Base-by-base conservation (phyloP, 2,113 vertebrate species). In the Podocnemis expansa region DNA sequence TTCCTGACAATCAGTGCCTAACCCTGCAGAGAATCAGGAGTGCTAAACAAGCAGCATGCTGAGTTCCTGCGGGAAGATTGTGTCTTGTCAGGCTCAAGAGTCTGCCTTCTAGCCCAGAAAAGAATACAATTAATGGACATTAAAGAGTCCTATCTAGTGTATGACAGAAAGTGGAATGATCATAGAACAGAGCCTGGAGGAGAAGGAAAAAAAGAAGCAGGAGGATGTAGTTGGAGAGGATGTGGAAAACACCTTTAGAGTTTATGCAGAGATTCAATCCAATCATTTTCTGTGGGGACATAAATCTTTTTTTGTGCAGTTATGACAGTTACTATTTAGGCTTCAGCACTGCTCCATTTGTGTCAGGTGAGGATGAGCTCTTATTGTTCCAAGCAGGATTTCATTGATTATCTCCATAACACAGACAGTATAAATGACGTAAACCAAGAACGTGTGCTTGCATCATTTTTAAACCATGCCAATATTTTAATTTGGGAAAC, bases 11-110 rank as follows among this genome's bases (percentile, higher is more conserved):
- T 47, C n/a, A 88, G 47, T 2, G 29, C 34, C 56, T 4, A 9
- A 27, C 38, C 1, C 27, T 56, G 51, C 51, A 56, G 51, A 19
- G 51, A 11, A 73, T 22, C 22, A 8, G 8, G 10, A 73, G 67
- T 21, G 67, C n/a, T 73, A 41, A 73, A 38, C n/a, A 73, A 73
- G 67, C 2, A 2, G 22, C 0, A 0, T 0, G 0, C 0, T 0
- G 2, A 3, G 3, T 19, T 82, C n/a, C 52, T 90, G 52, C 5
- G 80, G 75, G 38, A 80, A 22, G 24, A 34, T 22, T 4, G 19
- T 11, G 4, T 49, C 31, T 90, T 0, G 1, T 19, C 75, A 47
- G 0, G 0, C 12, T 6, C 25, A 70, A 2, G 0, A 0, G 10
- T 25, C 2, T n/a, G 31, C 87, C 52, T 43, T 93, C 0, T 1